phyloP scores from a whole-genome alignment of 2,113 vertebrate species.

The Alouatta palliata region DNA sequence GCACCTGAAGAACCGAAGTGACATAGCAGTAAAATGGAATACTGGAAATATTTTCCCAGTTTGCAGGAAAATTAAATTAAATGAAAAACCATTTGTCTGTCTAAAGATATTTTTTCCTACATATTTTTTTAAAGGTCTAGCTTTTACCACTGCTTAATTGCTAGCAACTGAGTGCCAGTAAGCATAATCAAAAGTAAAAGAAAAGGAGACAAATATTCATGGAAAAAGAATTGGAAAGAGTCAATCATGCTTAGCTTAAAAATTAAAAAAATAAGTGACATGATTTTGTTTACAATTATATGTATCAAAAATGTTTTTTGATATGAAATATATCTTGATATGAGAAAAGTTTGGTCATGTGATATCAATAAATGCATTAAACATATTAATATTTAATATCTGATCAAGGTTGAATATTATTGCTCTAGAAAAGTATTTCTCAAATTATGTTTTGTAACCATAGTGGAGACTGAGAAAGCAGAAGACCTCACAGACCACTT shows the following conservation, averaged over 20 bases:
- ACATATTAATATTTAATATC: not conserved
- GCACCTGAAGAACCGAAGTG: not conserved
- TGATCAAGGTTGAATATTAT: not conserved
- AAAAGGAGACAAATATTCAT: not conserved
- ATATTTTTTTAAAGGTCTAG: not conserved
- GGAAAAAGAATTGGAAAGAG: not conserved
- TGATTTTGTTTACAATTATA: conserved; percentile 10
- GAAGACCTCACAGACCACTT: not conserved
- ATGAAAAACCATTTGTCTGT: not conserved
- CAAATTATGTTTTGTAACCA: not conserved
- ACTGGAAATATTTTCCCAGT: not conserved
- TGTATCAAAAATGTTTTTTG: conserved; percentile 12
- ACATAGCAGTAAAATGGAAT: not conserved
- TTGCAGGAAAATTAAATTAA: not conserved
- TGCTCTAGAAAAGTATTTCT: conserved; percentile 33
- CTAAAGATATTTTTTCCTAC: not conserved
- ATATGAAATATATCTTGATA: not conserved
- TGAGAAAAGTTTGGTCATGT: not conserved
- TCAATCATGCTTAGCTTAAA: not conserved
- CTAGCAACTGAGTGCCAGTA: not conserved
- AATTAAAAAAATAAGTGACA: not conserved
- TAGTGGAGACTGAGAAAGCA: not conserved
- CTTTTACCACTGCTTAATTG: not conserved
- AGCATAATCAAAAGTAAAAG: not conserved
- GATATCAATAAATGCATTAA: not conserved